Conservation (phyloP, 1,140 invertebrate genomes). For the Elymnias hypermnestra region DNA sequence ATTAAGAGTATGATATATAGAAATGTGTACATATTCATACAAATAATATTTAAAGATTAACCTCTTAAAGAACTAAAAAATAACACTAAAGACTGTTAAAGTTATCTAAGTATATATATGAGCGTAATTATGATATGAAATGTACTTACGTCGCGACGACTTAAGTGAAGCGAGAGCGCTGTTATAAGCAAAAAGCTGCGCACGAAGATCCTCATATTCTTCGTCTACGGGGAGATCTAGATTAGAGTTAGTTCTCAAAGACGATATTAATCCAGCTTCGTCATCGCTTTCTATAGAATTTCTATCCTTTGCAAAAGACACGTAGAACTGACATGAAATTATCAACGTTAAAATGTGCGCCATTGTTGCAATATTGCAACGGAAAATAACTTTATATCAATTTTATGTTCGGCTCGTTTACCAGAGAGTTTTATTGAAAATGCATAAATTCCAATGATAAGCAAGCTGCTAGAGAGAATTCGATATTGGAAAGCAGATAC, state of each 20-base stretch:
- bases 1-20: too few relatives aligned
- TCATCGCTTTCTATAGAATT: constrained; percentile 29
- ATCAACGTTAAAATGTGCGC: constrained; percentile 29
- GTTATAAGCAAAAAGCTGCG: constrained; percentile 57
- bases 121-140: too few relatives aligned
- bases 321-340: constrained; percentile 21
- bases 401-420: constrained; percentile 34
- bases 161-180: constrained; percentile 42
- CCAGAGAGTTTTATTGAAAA: constrained; percentile 53
- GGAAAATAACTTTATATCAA: constrained; percentile 27
- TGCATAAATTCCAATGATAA: constrained; percentile 60
- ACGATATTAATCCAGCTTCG: constrained; percentile 29
- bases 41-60: too few relatives aligned
- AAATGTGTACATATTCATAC: too few relatives aligned
- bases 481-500: constrained; percentile 8
- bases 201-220: constrained; percentile 62
- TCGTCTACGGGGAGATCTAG: constrained; percentile 55
- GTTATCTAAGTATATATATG: neutral
- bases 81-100: neutral
- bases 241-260: constrained; percentile 47
- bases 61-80: neutral
- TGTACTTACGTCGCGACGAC: constrained; percentile 40
- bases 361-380: constrained; percentile 32
- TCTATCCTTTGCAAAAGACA: constrained; percentile 14
- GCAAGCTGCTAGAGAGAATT: constrained; percentile 24